Conservation (phyloP, 2,797 vertebrate genomes). For the Distichodus sexfasciatus region DNA sequence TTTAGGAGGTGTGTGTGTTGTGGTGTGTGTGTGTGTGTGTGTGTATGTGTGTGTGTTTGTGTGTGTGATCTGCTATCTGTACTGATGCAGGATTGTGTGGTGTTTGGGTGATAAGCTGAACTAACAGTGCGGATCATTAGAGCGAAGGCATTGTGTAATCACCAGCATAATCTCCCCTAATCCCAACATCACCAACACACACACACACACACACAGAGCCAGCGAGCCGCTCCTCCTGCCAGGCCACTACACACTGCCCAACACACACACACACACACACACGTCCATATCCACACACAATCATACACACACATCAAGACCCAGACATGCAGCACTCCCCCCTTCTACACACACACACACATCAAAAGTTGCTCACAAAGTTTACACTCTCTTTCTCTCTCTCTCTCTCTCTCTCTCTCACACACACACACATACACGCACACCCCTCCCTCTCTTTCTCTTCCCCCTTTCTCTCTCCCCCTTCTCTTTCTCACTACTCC, state of each 20-base stretch:
- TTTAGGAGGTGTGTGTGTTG: not conserved
- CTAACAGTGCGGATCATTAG: constrained; percentile 83
- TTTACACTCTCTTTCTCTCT: not conserved
- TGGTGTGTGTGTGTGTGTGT: constrained; percentile 40
- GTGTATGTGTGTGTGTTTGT: too few species aligned
- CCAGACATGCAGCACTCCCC: too few species aligned
- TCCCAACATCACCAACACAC: constrained; percentile 56
- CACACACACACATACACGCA: not conserved
- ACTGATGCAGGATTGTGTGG: constrained; percentile 70
- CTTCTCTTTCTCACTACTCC: not conserved
- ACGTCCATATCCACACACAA: constrained; percentile 14
- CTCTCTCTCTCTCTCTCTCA: not conserved
- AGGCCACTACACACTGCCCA: too few species aligned
- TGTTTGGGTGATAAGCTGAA: constrained; percentile 76
- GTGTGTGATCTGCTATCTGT: constrained; percentile 70
- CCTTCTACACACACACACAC: not conserved
- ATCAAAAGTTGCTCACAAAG: not conserved
- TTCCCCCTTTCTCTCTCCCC: not conserved
- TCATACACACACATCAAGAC: too few species aligned
- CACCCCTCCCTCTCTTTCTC: not conserved
- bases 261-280: constrained; percentile 37
- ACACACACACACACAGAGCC: constrained; percentile 41
- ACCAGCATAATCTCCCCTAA: constrained; percentile 77
- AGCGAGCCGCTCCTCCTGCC: too few species aligned
- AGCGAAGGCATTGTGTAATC: constrained; percentile 83